These are phyloP conservation scores for Drosophila aldrichi DNA, from an alignment of 2,888 invertebrate genomes.

Conservation along the genomic window DNA sequence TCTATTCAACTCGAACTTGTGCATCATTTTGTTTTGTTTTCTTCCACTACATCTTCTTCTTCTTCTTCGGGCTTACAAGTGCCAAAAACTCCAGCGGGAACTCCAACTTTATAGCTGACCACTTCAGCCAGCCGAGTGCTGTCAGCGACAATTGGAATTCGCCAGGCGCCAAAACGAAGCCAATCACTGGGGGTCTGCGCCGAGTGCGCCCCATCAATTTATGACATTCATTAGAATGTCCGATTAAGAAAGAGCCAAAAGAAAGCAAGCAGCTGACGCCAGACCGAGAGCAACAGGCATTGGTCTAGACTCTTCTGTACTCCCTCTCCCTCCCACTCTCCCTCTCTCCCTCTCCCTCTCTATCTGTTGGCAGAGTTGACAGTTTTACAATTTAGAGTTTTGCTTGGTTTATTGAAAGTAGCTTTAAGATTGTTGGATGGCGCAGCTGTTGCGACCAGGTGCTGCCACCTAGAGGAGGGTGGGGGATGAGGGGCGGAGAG, in stretches of 20 bases:
- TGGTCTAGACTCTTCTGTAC: constrained; percentile 5
- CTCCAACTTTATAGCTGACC: constrained; percentile 83
- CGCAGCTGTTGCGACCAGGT: constrained; percentile 71
- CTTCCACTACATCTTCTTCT: neutral
- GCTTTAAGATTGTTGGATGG: constrained; percentile 67
- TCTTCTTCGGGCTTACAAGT: constrained; percentile 52
- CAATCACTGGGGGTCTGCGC: constrained; percentile 63
- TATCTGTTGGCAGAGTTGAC: neutral
- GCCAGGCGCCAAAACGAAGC: constrained; percentile 81
- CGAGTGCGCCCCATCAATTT: constrained; percentile 77
- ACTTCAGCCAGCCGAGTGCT: constrained; percentile 66
- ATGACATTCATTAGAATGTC: constrained; percentile 85
- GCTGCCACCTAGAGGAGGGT: neutral
- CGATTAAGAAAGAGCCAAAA: constrained; percentile 75
- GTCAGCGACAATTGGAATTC: constrained; percentile 71
- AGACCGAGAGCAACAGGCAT: constrained; percentile 34
- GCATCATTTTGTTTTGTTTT: constrained; percentile 6
- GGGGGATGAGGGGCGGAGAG: neutral
- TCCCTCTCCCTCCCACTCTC: neutral
- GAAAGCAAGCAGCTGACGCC: constrained; percentile 82
- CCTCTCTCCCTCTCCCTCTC: neutral
- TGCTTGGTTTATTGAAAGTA: constrained; percentile 70
- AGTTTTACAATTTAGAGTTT: constrained; percentile 30
- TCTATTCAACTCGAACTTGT: neutral
- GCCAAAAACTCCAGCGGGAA: constrained; percentile 56